Evolutionary conservation across 2,797 vertebrate genomes (phyloP).

Genomic region (Bothrops alternatus): DNA sequence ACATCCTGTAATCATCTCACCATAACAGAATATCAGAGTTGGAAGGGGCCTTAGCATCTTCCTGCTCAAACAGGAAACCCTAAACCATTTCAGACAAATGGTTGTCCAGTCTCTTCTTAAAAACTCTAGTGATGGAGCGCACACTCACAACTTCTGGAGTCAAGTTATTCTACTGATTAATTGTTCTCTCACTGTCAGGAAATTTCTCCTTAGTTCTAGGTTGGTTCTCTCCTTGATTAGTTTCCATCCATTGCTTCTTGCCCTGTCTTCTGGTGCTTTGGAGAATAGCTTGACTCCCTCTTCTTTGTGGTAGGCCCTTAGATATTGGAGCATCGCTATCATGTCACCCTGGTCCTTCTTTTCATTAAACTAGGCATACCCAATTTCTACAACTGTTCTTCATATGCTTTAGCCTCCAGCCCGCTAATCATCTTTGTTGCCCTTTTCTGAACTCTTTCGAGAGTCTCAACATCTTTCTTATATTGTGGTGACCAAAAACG

Average conservation of each 20-base stretch:
- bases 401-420: not conserved
- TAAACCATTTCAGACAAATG: not conserved
- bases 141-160: not conserved
- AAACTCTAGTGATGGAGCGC: not conserved
- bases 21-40: not conserved
- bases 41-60: not conserved
- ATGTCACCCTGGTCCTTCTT: not conserved
- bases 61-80: not conserved
- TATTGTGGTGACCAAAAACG: not conserved
- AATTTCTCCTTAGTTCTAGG: not conserved
- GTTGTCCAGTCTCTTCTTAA: not conserved
- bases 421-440: not conserved
- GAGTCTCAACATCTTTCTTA: not conserved
- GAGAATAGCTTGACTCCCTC: not conserved
- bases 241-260: not conserved
- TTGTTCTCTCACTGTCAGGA: not conserved
- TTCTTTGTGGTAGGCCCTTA: not conserved
- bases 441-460: not conserved
- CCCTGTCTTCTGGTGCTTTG: not conserved
- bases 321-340: not conserved
- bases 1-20: slow-evolving; percentile 38
- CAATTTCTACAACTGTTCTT: not conserved
- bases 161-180: not conserved
- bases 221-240: not conserved
- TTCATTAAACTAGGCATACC: not conserved